Base-by-base conservation (phyloP, 2,888 invertebrate species). In the Ophion obscuratus region DNA sequence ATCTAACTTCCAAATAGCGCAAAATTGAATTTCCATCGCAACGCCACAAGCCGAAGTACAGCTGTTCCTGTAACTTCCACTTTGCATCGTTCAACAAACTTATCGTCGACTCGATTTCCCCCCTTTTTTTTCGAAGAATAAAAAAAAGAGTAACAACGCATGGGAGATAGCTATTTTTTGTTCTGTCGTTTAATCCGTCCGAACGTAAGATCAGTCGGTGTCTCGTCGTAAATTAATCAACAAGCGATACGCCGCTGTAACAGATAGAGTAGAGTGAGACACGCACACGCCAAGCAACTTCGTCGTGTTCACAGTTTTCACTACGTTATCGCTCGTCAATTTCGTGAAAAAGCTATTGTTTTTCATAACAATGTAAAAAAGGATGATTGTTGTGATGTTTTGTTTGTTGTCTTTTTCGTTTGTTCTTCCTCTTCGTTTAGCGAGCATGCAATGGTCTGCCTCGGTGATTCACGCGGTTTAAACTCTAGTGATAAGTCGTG, bases 291-390 rank as follows among this genome's bases (percentile, higher is more conserved):
- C 66, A 66, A 40, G 66, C 53, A 75, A 40, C 9, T 40, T 40
- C 9, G 7, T 66, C 27, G 81, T 76, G 74, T 83, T 85, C 36
- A 76, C 80, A 62, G 44, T 80, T 85, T 81, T 36, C 44, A 67
- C 78, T 11, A 73, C 68, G 44, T 67, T 68, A 61, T 87, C 84
- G 70, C 57, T 84, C 88, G 83, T 89, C 90, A 89, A 90, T 81
- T 90, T 87, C 86, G 92, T 93, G 92, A 91, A 94, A 94, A 94
- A 93, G 92, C 92, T 94, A 93, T 91, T 89, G 88, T 89, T 90
- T 85, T 85, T 85, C 88, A 87, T 91, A 92, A 92, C 90, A 90
- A 91, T 91, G 89, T 92, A 79, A 79, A 77, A 90, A 89, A 73
- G 53, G 88, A 90, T 88, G 86, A 88, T 87, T 83, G 88, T 53